Conservation (phyloP, 2,888 invertebrate genomes). For the Chymomyza fuscimana region DNA sequence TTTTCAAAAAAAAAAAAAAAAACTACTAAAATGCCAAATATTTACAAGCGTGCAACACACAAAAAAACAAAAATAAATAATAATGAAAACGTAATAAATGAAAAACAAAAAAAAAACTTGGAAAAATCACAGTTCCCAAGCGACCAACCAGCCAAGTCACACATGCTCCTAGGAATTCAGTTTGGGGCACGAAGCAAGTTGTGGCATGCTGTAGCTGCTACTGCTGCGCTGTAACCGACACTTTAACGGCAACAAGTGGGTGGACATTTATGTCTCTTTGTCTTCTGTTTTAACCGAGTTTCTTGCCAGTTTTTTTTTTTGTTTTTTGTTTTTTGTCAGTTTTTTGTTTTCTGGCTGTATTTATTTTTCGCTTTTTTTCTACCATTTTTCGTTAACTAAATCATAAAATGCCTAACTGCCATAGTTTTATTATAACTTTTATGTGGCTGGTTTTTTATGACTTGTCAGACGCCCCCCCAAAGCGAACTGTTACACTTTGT, state of each 20-base stretch:
- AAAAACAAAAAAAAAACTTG: not conserved
- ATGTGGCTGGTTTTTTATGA: constrained; percentile 14
- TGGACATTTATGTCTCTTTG: constrained; percentile 73
- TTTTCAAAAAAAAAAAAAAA: constrained; percentile 14
- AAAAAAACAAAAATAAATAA: constrained; percentile 2
- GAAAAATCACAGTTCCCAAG: constrained; percentile 5
- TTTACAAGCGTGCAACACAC: constrained; percentile 33
- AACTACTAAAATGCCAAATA: constrained; percentile 39
- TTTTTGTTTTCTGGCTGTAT: constrained; percentile 1
- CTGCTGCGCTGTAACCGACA: constrained; percentile 62
- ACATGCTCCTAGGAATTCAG: constrained; percentile 8
- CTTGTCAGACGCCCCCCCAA: not conserved
- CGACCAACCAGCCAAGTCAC: not conserved
- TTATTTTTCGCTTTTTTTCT: not conserved
- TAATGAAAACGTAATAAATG: not conserved
- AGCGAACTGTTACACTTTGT: not conserved
- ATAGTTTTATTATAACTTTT: not conserved
- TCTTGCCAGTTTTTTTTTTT: constrained; percentile 20
- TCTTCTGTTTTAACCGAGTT: constrained; percentile 47
- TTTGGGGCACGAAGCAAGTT: constrained; percentile 30
- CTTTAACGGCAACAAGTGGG: constrained; percentile 72
- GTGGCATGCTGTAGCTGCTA: constrained; percentile 43
- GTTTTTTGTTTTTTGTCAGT: constrained; percentile 31
- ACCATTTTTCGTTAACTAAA: constrained; percentile 38
- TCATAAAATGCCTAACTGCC: constrained; percentile 23